Percentiles rank a stretch among this genome's conserved stretches.
These are phyloP conservation scores for Ciconia nigra DNA, from an alignment of 2,797 vertebrate species.

Conservation along the genomic window DNA sequence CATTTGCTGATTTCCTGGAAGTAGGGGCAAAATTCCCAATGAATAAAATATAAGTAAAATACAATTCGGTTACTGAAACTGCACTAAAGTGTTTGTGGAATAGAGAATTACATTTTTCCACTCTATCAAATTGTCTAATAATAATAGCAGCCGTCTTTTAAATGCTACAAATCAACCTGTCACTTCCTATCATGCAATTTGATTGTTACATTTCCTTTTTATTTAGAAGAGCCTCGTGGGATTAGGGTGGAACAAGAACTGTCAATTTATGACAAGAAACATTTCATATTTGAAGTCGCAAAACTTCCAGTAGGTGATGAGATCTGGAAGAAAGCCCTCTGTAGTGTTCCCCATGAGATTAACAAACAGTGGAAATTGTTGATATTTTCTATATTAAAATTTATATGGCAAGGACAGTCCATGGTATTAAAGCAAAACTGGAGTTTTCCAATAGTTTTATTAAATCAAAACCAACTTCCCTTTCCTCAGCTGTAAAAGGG, in stretches of 20 bases:
- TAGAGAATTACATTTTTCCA: constrained; percentile 23
- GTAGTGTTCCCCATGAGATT: background rate
- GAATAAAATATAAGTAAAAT: background rate
- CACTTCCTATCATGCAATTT: constrained; percentile 28
- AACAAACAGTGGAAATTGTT: background rate
- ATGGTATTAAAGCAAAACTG: background rate
- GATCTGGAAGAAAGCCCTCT: background rate
- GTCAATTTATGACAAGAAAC: constrained; percentile 41
- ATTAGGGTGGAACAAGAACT: constrained; percentile 29
- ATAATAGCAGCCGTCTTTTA: constrained; percentile 25
- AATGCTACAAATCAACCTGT: constrained; percentile 40
- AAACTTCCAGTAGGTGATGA: background rate
- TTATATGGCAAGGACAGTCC: background rate
- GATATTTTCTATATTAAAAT: background rate
- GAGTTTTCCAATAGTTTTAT: background rate
- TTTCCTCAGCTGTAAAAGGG: background rate
- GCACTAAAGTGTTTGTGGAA: background rate
- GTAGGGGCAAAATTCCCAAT: background rate
- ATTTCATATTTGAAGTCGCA: background rate
- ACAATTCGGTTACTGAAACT: background rate
- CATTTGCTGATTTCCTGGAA: background rate
- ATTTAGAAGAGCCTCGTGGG: background rate
- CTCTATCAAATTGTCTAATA: constrained; percentile 24
- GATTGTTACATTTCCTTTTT: constrained; percentile 19
- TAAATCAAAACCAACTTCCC: background rate